These are phyloP conservation scores for Protophormia terraenovae DNA, from an alignment of 2,888 invertebrate species.

Conservation along the genomic window DNA sequence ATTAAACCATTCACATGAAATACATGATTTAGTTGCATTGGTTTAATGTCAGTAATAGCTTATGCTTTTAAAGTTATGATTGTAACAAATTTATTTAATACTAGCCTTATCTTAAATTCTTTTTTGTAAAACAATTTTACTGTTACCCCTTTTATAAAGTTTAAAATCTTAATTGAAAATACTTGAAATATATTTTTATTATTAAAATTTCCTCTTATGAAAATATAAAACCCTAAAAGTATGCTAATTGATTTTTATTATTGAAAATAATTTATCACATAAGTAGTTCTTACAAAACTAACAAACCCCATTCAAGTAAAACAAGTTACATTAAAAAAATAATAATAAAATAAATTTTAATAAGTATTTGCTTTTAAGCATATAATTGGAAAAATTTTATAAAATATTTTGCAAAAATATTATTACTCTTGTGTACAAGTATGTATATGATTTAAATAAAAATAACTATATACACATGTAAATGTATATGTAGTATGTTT, in stretches of 20 bases:
- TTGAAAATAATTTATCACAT: not conserved
- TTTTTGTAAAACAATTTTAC: too few relatives aligned
- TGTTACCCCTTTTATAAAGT: too few relatives aligned
- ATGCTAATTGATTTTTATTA: not conserved
- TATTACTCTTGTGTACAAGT: not conserved
- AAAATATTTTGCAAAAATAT: not conserved
- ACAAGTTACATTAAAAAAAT: not conserved
- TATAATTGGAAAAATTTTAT: not conserved
- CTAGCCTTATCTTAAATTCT: too few relatives aligned
- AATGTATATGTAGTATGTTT: too few relatives aligned
- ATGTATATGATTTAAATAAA: not conserved
- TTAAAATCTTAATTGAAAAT: not conserved
- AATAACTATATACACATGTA: too few relatives aligned
- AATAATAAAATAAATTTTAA: not conserved
- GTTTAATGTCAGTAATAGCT: too few relatives aligned
- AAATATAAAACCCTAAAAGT: not conserved
- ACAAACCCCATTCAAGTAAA: not conserved
- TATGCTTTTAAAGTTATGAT: too few relatives aligned
- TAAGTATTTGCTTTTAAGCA: not conserved
- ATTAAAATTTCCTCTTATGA: not conserved
- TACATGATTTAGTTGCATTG: too few relatives aligned
- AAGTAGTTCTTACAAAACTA: too few relatives aligned
- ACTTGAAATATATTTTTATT: not conserved
- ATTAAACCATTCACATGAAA: too few relatives aligned
- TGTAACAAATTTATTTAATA: too few relatives aligned